phyloP scores from a whole-genome alignment of 2,888 invertebrate species.

The Elegia similella region DNA sequence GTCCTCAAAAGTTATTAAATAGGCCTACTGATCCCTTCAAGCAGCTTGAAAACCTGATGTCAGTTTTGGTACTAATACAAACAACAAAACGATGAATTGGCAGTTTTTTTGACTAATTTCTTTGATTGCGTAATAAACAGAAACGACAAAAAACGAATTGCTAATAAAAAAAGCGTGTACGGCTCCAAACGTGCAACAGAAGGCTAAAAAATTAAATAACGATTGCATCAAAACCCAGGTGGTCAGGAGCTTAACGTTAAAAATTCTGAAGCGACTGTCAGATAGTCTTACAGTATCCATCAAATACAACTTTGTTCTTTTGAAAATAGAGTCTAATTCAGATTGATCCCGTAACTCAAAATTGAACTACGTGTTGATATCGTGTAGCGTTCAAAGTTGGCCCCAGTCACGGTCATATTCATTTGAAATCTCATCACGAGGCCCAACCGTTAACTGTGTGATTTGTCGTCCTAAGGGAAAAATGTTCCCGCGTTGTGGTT shows the following conservation, averaged over 20 bases:
- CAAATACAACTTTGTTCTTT: too few relatives aligned
- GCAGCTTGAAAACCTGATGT: too few relatives aligned
- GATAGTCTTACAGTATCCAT: too few relatives aligned
- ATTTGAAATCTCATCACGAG: constrained; percentile 39
- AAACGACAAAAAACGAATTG: not conserved
- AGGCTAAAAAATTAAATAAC: not conserved
- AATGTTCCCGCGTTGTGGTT: constrained; percentile 27
- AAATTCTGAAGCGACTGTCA: too few relatives aligned
- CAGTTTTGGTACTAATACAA: too few relatives aligned
- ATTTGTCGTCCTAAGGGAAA: constrained; percentile 42
- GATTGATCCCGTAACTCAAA: too few relatives aligned
- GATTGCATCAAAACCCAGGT: not conserved
- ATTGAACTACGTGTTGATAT: too few relatives aligned
- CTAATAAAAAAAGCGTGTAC: not conserved
- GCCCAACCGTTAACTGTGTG: constrained; percentile 38
- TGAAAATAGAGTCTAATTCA: too few relatives aligned
- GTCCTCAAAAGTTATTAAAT: too few relatives aligned
- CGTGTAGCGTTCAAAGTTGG: not conserved
- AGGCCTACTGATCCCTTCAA: too few relatives aligned
- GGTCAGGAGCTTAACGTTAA: too few relatives aligned
- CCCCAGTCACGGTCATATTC: not conserved
- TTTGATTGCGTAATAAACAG: too few relatives aligned
- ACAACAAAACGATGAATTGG: not conserved
- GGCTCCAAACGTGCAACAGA: not conserved
- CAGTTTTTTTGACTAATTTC: not conserved